Base-by-base conservation (phyloP, 1,140 invertebrate genomes). In the Prorops nasuta region DNA sequence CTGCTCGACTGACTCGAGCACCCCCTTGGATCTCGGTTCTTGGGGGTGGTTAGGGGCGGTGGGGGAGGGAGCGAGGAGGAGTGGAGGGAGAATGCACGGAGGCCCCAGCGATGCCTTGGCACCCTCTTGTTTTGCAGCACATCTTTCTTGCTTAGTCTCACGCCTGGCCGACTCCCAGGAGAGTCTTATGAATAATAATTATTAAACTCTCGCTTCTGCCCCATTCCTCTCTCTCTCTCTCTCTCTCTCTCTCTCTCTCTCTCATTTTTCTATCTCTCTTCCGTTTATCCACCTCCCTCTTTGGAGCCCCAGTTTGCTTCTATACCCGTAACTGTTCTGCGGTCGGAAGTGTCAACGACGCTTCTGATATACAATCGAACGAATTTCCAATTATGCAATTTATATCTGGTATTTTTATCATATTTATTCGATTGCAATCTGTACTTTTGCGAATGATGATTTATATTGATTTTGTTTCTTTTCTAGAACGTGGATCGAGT, bases 171-270 rank as follows among this genome's bases (percentile, higher is more conserved):
- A 66, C 31, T 69, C 64, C 55, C 54, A 39, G 42, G 71, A 66
- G 62, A 69, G 64, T 69, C 73, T 76, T 76, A 76, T 76, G 73
- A 76, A 76, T 76, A 70, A 71, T 71, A 74, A 75, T 75, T 73
- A 75, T 63, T 59, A 71, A 75, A 71, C 60, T 67, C 53, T 49
- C 53, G 41, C 10, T 10, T 28, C 10, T 4, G 4, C 10, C 24
- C 24, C 4, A 28, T 10, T 35, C 31, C 19, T 31, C 16, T 51
- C 50, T 19, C 50, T 47, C 51, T 59, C 24, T 46, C 44, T 55
- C 48, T 42, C 43, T 44, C 12, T 28, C 18, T 44, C 45, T 39
- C 21, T 17, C 18, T 16, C n/a, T 19, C 21, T 35, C 8, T 22
- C 22, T 43, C 15, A n/a, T 7, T n/a, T 10, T 37, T 38, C 51